These are phyloP conservation scores for Anagrus nilaparvatae DNA, from an alignment of 1,140 invertebrate genomes.

Conservation along the genomic window DNA sequence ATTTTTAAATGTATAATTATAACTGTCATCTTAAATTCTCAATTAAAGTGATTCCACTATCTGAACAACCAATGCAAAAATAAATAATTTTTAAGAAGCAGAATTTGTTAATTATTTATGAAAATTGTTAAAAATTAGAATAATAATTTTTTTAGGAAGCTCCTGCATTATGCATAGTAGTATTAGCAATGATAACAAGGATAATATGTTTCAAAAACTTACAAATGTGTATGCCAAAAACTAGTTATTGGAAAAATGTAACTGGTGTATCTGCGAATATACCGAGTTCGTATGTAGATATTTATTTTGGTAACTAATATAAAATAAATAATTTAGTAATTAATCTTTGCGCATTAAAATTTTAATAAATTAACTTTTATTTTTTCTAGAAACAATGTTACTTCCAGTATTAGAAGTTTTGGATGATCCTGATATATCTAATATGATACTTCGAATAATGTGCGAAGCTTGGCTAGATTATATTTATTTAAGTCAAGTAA, in stretches of 20 bases:
- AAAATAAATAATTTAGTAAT: not conserved
- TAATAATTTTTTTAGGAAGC: constrained; percentile 43
- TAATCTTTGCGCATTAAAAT: not conserved
- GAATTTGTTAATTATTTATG: too few species aligned
- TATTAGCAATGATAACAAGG: constrained; percentile 58
- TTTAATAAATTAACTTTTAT: not conserved
- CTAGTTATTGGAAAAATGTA: constrained; percentile 50
- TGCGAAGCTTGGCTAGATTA: constrained; percentile 78
- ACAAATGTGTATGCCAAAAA: constrained; percentile 63
- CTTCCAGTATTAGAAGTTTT: constrained; percentile 62
- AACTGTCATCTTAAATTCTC: too few species aligned
- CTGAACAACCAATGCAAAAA: too few species aligned
- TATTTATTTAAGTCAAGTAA: constrained; percentile 68
- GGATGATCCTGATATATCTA: constrained; percentile 57
- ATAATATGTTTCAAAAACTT: constrained; percentile 64
- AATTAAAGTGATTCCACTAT: too few species aligned
- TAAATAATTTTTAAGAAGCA: too few species aligned
- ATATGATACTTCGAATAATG: constrained; percentile 67
- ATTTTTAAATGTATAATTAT: too few species aligned
- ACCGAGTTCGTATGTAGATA: constrained; percentile 47
- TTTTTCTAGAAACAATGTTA: constrained; percentile 58
- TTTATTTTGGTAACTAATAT: constrained; percentile 48
- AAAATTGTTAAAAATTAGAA: too few species aligned
- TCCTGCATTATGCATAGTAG: constrained; percentile 55
- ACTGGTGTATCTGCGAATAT: constrained; percentile 30